Percentiles rank a stretch among this genome's conserved stretches.
Evolutionary conservation across 2,888 invertebrate genomes (phyloP).

Genomic region (Flexamia atlantica): DNA sequence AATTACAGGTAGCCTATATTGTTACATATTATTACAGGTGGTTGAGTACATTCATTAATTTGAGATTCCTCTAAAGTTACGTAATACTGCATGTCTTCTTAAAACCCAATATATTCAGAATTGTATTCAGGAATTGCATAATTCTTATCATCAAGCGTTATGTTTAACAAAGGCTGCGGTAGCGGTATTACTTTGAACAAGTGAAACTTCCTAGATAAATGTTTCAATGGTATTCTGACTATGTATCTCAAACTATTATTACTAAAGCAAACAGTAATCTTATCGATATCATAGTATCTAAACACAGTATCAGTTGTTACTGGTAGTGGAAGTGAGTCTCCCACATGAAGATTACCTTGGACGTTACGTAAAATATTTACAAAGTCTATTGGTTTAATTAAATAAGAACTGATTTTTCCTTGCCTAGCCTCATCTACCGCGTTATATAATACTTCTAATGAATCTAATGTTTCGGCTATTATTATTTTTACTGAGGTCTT

Average conservation of each 20-base stretch:
- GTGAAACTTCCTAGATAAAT: slow-evolving; percentile 29
- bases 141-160: background rate
- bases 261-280: background rate
- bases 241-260: slow-evolving; percentile 35
- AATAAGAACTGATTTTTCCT: slow-evolving; percentile 31
- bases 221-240: slow-evolving; percentile 17
- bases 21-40: slow-evolving; percentile 21
- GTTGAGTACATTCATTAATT: background rate
- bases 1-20: slow-evolving; percentile 14
- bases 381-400: slow-evolving; percentile 7
- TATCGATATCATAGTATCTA: slow-evolving; percentile 20
- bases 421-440: slow-evolving; percentile 15
- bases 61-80: background rate
- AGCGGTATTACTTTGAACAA: slow-evolving; percentile 29
- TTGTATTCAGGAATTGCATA: background rate
- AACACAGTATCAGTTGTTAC: slow-evolving; percentile 17
- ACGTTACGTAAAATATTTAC: background rate
- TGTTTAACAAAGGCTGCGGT: background rate
- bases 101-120: slow-evolving; percentile 15
- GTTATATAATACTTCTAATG: slow-evolving; percentile 17
- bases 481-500: background rate
- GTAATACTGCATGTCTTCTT: slow-evolving; percentile 20
- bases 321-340: slow-evolving; percentile 21
- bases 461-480: background rate
- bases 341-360: slow-evolving; percentile 16